Conservation (phyloP, 2,113 vertebrate genomes). For the Perccottus glenii region DNA sequence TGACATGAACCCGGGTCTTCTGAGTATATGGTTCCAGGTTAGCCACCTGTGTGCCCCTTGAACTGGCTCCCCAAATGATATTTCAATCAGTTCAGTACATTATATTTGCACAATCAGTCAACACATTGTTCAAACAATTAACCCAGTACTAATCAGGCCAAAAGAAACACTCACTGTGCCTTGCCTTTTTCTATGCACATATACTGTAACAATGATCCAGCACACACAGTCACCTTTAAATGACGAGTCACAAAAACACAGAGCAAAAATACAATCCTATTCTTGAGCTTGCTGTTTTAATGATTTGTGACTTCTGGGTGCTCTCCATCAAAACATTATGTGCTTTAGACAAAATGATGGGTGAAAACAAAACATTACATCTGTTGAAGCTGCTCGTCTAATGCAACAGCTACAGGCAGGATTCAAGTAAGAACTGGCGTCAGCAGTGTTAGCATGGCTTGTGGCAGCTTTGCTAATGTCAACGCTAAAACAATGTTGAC, state of each 20-base stretch:
- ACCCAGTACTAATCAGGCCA: conserved; percentile 3
- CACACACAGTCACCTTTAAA: too few species aligned
- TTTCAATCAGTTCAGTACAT: background rate
- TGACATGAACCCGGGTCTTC: too few species aligned
- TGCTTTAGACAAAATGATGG: background rate
- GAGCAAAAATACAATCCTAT: too few species aligned
- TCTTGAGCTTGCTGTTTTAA: too few species aligned
- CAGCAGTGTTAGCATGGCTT: conserved; percentile 29
- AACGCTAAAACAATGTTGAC: conserved; percentile 52
- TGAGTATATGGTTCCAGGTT: too few species aligned
- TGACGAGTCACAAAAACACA: too few species aligned
- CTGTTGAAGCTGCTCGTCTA: conserved; percentile 38
- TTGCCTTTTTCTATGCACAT: background rate
- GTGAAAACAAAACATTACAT: conserved; percentile 19
- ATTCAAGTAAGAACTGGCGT: conserved; percentile 11
- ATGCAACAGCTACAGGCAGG: conserved; percentile 31
- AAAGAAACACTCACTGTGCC: background rate
- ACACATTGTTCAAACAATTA: background rate
- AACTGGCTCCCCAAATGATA: background rate
- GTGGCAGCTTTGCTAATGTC: conserved; percentile 49
- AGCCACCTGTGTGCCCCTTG: too few species aligned
- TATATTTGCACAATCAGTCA: background rate
- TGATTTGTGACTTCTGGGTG: too few species aligned
- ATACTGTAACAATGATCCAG: background rate
- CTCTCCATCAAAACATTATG: too few species aligned